Evolutionary conservation across 2,888 invertebrate species (phyloP).

Genomic region (Drosophila leonis): DNA sequence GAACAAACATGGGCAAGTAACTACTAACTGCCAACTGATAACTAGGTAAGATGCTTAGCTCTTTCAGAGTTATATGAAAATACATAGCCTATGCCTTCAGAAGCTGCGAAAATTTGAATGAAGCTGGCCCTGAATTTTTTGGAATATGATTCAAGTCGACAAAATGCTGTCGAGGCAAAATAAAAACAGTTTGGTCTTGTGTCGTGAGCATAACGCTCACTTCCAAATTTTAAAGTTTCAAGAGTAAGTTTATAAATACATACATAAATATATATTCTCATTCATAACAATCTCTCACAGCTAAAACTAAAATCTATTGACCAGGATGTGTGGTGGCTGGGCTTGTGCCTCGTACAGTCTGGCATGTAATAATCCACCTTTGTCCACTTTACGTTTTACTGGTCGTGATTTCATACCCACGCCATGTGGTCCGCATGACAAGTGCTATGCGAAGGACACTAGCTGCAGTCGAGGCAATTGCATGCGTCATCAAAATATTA

Average conservation of each 20-base stretch:
- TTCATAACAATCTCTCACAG: not conserved
- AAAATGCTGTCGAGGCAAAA: not conserved
- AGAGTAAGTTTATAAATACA: constrained; percentile 11
- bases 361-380: constrained; percentile 58
- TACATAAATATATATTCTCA: not conserved
- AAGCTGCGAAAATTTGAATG: not conserved
- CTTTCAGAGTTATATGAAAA: not conserved
- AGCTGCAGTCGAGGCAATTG: constrained; percentile 55
- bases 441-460: constrained; percentile 53
- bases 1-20: not conserved
- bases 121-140: constrained; percentile 29
- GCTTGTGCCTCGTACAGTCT: constrained; percentile 66
- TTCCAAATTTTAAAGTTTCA: constrained; percentile 4
- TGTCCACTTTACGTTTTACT: constrained; percentile 66
- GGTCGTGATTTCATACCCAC: constrained; percentile 68
- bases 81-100: not conserved
- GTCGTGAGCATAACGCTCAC: constrained; percentile 11
- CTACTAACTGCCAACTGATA: not conserved
- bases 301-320: not conserved
- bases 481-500: constrained; percentile 33
- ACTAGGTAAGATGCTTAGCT: not conserved
- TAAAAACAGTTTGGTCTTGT: constrained; percentile 9
- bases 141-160: not conserved
- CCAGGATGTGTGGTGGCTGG: constrained; percentile 70
- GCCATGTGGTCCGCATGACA: constrained; percentile 60